Conservation (phyloP, 1,140 invertebrate species). For the Hestina assimilis region DNA sequence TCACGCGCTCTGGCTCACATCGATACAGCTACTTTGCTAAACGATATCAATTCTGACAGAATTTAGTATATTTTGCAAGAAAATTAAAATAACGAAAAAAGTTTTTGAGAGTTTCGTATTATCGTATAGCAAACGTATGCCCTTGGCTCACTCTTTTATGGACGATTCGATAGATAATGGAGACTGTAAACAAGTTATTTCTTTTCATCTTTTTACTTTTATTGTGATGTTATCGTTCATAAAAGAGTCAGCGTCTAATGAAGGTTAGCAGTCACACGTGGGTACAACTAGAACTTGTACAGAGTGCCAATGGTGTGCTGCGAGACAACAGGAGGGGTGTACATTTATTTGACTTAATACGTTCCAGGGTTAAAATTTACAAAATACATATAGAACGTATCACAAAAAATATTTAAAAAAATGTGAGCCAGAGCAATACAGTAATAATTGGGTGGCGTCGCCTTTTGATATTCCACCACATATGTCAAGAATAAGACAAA, state of each 20-base stretch:
- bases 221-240: not conserved
- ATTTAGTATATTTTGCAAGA: no score
- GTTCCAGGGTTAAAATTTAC: constrained; percentile 15
- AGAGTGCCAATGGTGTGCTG: constrained; percentile 29
- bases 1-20: constrained; percentile 20
- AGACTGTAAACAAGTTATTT: no score
- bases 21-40: constrained; percentile 2
- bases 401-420: not conserved
- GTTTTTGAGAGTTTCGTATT: not conserved
- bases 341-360: constrained; percentile 14
- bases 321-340: not conserved
- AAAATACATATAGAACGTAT: constrained; percentile 16
- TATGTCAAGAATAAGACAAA: constrained; percentile 11
- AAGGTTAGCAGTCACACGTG: constrained; percentile 17
- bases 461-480: constrained; percentile 25
- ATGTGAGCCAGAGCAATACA: constrained; percentile 40
- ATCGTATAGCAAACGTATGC: not conserved
- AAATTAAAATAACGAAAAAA: no score
- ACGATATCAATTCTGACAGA: not conserved
- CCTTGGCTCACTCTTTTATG: not conserved
- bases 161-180: not conserved
- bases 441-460: constrained; percentile 16
- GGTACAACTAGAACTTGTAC: constrained; percentile 9
- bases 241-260: not conserved
- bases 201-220: no score